These are phyloP conservation scores for Malurus splendens DNA, from an alignment of 2,797 vertebrate species.

Conservation along the genomic window DNA sequence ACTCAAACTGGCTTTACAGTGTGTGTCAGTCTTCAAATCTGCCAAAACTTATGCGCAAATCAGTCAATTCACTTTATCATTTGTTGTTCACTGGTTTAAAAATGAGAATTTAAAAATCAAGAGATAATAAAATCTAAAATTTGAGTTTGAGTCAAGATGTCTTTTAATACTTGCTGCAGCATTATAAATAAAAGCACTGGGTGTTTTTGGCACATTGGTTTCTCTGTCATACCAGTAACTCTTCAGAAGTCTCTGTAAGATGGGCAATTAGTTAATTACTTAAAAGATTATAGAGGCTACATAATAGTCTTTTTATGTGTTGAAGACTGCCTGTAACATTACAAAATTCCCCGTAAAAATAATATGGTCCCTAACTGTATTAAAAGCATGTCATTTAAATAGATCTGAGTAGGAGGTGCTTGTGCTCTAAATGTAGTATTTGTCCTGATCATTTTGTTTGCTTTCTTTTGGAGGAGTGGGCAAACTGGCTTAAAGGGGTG, in stretches of 20 bases:
- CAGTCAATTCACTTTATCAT: neutral
- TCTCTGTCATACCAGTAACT: neutral
- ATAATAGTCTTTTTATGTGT: neutral
- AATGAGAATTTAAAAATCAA: neutral
- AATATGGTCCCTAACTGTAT: rapidly evolving
- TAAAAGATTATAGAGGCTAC: neutral
- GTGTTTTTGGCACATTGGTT: neutral
- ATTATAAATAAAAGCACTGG: neutral
- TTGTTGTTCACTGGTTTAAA: neutral
- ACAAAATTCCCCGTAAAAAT: neutral
- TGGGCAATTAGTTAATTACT: neutral
- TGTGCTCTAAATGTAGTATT: neutral
- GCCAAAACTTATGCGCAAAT: neutral
- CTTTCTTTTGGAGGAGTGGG: neutral
- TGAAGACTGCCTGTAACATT: neutral
- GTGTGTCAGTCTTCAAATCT: neutral
- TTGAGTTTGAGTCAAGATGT: neutral
- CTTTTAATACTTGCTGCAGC: neutral
- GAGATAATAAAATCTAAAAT: neutral
- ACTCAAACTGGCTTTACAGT: neutral
- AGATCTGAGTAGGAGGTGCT: neutral
- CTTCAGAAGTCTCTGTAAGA: neutral
- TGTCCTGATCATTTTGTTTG: neutral
- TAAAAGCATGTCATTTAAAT: neutral
- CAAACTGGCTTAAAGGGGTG: neutral